phyloP scores from a whole-genome alignment of 1,140 invertebrate species.

The Odontomachus brunneus region DNA sequence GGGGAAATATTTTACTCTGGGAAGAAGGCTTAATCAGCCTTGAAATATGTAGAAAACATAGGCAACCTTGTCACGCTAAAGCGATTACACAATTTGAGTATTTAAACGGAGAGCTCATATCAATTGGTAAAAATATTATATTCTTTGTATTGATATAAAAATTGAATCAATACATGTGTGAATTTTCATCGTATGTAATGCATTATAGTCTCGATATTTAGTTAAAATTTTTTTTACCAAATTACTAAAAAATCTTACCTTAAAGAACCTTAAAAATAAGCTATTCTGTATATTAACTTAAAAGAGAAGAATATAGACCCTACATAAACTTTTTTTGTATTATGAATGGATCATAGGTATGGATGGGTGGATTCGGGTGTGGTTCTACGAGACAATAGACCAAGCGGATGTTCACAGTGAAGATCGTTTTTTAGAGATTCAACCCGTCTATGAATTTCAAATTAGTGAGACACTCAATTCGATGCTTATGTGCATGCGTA shows the following conservation, averaged over 20 bases:
- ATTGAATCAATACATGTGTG: neutral
- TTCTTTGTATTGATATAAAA: neutral
- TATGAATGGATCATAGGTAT: conserved; percentile 83
- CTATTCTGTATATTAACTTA: too few species aligned
- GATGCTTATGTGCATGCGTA: conserved; percentile 86
- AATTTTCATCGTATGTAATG: too few species aligned
- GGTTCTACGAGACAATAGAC: conserved; percentile 95
- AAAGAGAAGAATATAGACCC: neutral
- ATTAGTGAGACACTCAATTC: conserved; percentile 82
- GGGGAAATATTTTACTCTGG: conserved; percentile 96
- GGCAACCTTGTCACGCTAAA: conserved; percentile 90
- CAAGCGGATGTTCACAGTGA: conserved; percentile 92
- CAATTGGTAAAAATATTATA: conserved; percentile 83
- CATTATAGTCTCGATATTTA: too few species aligned
- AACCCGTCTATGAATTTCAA: conserved; percentile 92
- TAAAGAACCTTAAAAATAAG: too few species aligned
- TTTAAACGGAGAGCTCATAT: conserved; percentile 87
- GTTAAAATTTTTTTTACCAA: too few species aligned
- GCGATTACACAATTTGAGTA: conserved; percentile 91
- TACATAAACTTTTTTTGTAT: neutral
- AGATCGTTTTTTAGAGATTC: conserved; percentile 91
- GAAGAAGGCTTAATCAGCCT: conserved; percentile 94
- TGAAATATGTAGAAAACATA: conserved; percentile 89
- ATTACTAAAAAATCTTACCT: too few species aligned
- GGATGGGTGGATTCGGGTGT: conserved; percentile 93